Evolutionary conservation across 2,797 vertebrate genomes (phyloP), one percentile per base, ranked within the genome.

Genomic region (Spondyliosoma cantharus): DNA sequence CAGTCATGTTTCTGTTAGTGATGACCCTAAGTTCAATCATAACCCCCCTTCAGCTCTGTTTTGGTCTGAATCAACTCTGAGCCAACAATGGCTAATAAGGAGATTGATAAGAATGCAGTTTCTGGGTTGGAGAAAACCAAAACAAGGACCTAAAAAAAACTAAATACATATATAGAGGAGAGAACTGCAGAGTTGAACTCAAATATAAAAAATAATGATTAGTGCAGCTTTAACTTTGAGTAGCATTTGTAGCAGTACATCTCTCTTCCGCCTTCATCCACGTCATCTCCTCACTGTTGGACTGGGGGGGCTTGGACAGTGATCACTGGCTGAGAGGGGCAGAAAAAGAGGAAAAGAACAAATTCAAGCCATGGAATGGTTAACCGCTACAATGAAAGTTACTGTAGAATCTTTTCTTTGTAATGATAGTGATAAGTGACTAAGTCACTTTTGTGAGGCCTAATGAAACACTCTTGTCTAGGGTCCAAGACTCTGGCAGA

Each of bases 271-370:
- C 0, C 0, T 19, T 37, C 0, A 27, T 63, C 46, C 46, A 19
- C 58, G 7, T 3, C 1, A 17, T 58, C n/a, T 85, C 71, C 50
- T 91, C 67, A 85, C 43, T 84, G 70, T 20, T 87, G 77, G 50
- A 43, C 42, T 0, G 81, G 58, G 0, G 82, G 81, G 4, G 77
- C 59, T 8, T 92, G 92, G 1, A 95, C 58, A 0, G 80, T 92
- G 84, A 95, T 93, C 84, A 95, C 92, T 1, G 94, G 91, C 95
- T 95, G 85, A 75, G 80, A 74, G 32, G 61, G 52, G 71, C 59
- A 76, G 13, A 81, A 70, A 67, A 71, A 3, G 67, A 43, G 8
- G 6, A 56, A 43, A 54, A 43, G 16, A 53, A 20, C 0, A 42
- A 2, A 54, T 17, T 20, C 6, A 16, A 49, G 16, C 14, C 4